Conservation (phyloP, 2,888 invertebrate genomes). For the Xylota segnis region DNA sequence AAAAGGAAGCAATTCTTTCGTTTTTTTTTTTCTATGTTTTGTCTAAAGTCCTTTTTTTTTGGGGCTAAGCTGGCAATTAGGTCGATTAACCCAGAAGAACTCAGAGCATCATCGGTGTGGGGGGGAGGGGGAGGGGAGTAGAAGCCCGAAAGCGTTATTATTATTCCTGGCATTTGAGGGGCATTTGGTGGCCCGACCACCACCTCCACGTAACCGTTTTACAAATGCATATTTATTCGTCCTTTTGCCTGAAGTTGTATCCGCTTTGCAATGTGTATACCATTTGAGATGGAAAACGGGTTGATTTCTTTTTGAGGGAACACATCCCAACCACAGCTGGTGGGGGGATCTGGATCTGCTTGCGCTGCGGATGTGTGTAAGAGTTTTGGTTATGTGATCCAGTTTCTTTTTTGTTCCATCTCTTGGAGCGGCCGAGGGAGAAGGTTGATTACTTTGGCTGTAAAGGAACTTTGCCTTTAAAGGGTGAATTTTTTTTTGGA, state of each 20-base stretch:
- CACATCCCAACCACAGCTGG: constrained; percentile 27
- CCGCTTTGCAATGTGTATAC: constrained; percentile 54
- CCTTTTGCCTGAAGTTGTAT: constrained; percentile 56
- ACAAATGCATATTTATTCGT: constrained; percentile 73
- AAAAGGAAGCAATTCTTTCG: constrained; percentile 4
- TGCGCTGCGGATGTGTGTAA: constrained; percentile 9
- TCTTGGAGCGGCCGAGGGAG: constrained; percentile 3
- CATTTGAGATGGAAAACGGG: constrained; percentile 55
- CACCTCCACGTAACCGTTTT: constrained; percentile 39
- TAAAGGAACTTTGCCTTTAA: constrained; percentile 53
- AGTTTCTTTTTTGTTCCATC: constrained; percentile 9
- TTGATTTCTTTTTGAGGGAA: constrained; percentile 51
- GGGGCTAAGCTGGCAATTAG: constrained; percentile 72
- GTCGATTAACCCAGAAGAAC: constrained; percentile 68
- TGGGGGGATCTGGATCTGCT: neutral
- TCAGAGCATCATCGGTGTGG: constrained; percentile 23
- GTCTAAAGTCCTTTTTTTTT: constrained; percentile 35
- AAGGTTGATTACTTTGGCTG: constrained; percentile 66
- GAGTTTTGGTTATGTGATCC: constrained; percentile 24
- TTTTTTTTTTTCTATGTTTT: neutral
- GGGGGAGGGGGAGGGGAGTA: no score
- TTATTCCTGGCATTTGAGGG: constrained; percentile 36
- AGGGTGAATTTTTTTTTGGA: neutral
- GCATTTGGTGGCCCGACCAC: neutral
- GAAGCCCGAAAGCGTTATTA: constrained; percentile 41